Base-by-base conservation (phyloP, 2,888 invertebrate genomes). In the Vesta saturnalis region DNA sequence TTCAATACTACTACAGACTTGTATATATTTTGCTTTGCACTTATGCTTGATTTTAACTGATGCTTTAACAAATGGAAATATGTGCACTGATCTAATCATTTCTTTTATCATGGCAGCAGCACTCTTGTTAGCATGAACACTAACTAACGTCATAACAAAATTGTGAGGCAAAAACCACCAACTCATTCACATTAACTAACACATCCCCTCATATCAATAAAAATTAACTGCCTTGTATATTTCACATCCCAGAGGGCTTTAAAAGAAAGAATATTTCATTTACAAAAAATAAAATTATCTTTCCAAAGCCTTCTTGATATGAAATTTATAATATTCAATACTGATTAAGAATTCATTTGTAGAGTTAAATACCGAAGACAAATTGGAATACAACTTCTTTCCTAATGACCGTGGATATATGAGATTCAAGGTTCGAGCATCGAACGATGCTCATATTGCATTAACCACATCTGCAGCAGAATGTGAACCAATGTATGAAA, bases 391-490 rank as follows among this genome's bases (percentile, higher is more conserved):
- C 86, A 88, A 89, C 72, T 95, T 94, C 87, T 90, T 91, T 79
- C 94, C 94, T 21, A 89, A 91, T 62, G 83, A 87, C 14, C 86
- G 87, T 72, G 91, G 91, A 1, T 89, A 90, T 60, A 85, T 93
- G 60, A 90, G 91, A 79, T 95, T 96, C 84, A 90, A 92, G 78
- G 90, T 96, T 2, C 90, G 91, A 72, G 89, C 95, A 0, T 79
- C 90, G 0, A 91, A 95, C 79, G 95, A 96, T 85, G 96, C 94
- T 8, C 96, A 96, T 81, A 79, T 96, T 76, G 94, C 94, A 0
- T 89, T 96, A 10, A 91, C 93, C 10, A 86, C 89, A 64, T 89
- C 89, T 0, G 90, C 94, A 1, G 85, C 87, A 54, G 93, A 92
- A 74, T 84, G 88, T 6, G 90, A 91, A 58, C 94, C 94, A 18